Base-by-base conservation (phyloP, 2,113 vertebrate species). In the Psephotus haematonotus region DNA sequence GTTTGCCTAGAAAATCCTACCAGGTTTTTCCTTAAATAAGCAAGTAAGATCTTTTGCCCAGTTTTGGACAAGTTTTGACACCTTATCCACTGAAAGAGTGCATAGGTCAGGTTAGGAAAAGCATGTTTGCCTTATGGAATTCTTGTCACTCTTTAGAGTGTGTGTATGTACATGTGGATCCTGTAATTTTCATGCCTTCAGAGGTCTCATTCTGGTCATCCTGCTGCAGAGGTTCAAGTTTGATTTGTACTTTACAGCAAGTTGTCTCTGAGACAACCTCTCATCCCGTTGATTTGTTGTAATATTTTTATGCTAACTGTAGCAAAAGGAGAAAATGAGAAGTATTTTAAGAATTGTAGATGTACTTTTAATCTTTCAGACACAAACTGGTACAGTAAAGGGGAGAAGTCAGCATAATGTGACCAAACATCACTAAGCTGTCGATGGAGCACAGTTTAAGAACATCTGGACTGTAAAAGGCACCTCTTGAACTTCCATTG, bases 401-500 rank as follows among this genome's bases (percentile, higher is more conserved):
- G 65, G 62, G 52, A 55, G 62, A 85, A 94, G 80, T 76, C 72
- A 65, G 72, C 71, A 65, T 60, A 47, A 60, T 82, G 86, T 71
- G 44, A 69, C 44, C 37, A 65, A 4, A 52, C 28, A 4, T 57
- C 67, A 76, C 65, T 69, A 44, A 84, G 69, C 15, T 88, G 50
- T 90, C 0, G 4, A 41, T 87, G 63, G 93, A 90, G 67, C 52
- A 29, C 47, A 84, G 88, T 95, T 88, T 84, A 83, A 86, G 90
- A 96, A 96, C 92, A 96, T 96, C 93, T 96, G 92, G 95, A 64
- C 80, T 84, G 88, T 86, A 69, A 94, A 96, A 94, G 5, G n/a
- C 57, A 94, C 80, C 80, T 96, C 92, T 88, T 96, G 93, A 96
- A 93, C 96, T 96, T 89, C 52, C 52, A 96, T 96, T 94, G 95